A percentile compares a stretch with the other conserved stretches of the same genome.
Evolutionary conservation across 92 coral and sea anemone species (phyloP).

Genomic region (Epizoanthus fatuus): DNA sequence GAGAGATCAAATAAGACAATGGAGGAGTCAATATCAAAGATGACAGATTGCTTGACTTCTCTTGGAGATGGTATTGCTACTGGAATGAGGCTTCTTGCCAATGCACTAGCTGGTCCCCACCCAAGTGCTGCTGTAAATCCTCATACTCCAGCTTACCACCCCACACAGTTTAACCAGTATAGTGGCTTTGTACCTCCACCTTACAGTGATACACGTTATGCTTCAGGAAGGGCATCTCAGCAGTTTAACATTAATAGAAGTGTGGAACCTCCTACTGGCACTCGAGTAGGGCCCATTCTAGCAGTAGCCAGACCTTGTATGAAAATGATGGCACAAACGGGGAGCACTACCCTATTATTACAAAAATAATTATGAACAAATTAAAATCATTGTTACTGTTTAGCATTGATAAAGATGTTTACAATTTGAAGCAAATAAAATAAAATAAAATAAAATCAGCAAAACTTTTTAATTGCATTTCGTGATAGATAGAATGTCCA

Average conservation of each 20-base stretch:
- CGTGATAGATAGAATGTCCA: too few species aligned
- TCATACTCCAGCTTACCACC: slow-evolving; percentile 20
- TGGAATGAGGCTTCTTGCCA: slow-evolving; percentile 53
- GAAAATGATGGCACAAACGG: slow-evolving; percentile 19
- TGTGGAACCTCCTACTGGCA: slow-evolving; percentile 11
- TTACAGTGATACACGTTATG: slow-evolving; percentile 35
- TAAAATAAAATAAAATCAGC: too few species aligned
- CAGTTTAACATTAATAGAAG: slow-evolving; percentile 29
- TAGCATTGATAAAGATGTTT: too few species aligned
- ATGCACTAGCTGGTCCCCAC: slow-evolving; percentile 29
- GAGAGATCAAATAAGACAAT: slow-evolving; percentile 39
- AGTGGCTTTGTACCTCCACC: slow-evolving; percentile 22
- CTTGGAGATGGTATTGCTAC: slow-evolving; percentile 59
- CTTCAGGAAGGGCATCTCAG: slow-evolving; percentile 27
- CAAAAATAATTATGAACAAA: too few species aligned
- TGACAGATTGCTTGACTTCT: slow-evolving; percentile 55
- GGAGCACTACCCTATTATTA: slow-evolving; percentile 8
- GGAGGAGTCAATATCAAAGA: slow-evolving; percentile 28
- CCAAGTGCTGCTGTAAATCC: slow-evolving; percentile 17
- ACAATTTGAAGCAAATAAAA: too few species aligned
- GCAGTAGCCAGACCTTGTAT: slow-evolving; percentile 9
- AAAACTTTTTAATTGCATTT: too few species aligned
- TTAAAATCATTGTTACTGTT: too few species aligned
- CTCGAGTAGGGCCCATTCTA: slow-evolving; percentile 29
- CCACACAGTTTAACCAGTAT: slow-evolving; percentile 11